These are phyloP conservation scores for Urocynchramus pylzowi DNA, from an alignment of 2,113 vertebrate genomes.

Conservation along the genomic window DNA sequence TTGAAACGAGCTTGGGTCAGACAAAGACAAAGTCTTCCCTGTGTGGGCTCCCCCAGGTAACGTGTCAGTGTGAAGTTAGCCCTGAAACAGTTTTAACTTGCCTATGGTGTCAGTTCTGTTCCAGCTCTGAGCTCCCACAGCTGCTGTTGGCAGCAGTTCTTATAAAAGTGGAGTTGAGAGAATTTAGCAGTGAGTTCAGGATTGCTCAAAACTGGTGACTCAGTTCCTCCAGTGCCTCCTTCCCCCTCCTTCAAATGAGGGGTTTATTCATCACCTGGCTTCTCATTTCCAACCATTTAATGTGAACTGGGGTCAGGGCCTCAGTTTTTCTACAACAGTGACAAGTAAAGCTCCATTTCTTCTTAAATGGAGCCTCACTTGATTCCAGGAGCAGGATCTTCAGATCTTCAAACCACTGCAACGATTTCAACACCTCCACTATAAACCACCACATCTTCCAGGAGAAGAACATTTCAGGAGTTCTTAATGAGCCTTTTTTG, in stretches of 20 bases:
- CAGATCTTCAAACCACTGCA: background rate
- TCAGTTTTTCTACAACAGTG: background rate
- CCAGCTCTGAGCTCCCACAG: background rate
- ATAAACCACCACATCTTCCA: background rate
- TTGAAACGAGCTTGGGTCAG: background rate
- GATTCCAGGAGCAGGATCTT: background rate
- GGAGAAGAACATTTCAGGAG: background rate
- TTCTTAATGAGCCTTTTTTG: background rate
- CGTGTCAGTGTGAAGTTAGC: background rate
- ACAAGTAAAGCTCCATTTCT: background rate
- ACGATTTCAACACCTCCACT: background rate
- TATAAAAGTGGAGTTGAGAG: background rate
- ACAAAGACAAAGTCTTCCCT: background rate
- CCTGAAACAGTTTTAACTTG: slow-evolving; percentile 21
- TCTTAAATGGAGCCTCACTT: background rate
- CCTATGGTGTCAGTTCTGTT: background rate
- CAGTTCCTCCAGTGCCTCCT: background rate
- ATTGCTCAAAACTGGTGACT: slow-evolving; percentile 50
- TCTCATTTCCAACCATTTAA: background rate
- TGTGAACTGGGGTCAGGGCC: background rate
- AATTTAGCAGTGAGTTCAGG: background rate
- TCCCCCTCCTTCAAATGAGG: background rate
- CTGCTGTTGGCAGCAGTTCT: background rate
- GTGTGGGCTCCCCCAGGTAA: background rate
- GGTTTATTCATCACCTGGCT: background rate